phyloP scores from a whole-genome alignment of 2,113 vertebrate genomes.

The Tachuris rubrigastra region DNA sequence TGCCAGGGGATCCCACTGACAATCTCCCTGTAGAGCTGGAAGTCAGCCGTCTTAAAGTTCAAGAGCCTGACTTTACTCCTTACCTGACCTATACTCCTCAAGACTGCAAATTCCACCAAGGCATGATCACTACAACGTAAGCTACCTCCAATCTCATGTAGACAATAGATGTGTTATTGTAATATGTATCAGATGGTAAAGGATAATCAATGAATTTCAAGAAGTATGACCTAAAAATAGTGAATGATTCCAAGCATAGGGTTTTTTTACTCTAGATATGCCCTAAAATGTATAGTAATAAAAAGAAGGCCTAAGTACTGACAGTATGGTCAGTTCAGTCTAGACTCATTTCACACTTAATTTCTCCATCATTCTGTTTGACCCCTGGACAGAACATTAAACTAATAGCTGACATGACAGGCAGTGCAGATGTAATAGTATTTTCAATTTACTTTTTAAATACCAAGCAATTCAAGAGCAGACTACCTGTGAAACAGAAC shows the following conservation, averaged over 20 bases:
- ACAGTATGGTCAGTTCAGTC: neutral
- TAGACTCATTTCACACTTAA: neutral
- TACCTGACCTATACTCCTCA: neutral
- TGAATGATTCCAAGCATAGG: neutral
- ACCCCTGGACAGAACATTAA: neutral
- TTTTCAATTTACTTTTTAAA: conserved; percentile 1
- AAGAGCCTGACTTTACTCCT: neutral
- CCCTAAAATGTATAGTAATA: neutral
- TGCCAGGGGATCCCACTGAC: neutral
- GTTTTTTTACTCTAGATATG: neutral
- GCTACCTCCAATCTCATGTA: neutral
- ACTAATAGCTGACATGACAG: neutral
- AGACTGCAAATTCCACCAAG: neutral
- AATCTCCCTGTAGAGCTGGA: neutral
- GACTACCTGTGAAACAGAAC: neutral
- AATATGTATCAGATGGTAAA: neutral
- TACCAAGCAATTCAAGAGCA: conserved; percentile 19
- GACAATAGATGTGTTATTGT: neutral
- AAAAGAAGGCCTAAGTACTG: neutral
- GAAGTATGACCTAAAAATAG: neutral
- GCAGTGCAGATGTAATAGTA: neutral
- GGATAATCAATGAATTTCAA: neutral
- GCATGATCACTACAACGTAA: neutral
- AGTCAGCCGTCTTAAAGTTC: neutral
- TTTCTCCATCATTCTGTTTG: neutral